Percentiles rank a stretch among this genome's conserved stretches.
phyloP scores from a whole-genome alignment of 2,797 vertebrate species.

The Mus minutoides region DNA sequence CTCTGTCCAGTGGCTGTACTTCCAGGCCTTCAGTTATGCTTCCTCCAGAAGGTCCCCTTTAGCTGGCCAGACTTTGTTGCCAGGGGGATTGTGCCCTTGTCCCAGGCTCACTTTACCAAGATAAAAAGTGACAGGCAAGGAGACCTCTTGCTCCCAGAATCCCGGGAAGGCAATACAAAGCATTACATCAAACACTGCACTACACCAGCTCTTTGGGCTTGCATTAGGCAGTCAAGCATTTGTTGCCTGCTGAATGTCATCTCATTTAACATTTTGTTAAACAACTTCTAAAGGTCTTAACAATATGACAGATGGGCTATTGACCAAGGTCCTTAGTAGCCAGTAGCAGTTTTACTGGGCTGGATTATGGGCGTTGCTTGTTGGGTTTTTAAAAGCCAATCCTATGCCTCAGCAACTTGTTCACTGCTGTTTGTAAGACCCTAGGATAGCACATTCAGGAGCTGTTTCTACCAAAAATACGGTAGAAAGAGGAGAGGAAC shows the following conservation, averaged over 20 bases:
- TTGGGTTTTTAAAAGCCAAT: constrained; percentile 85
- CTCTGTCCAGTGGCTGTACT: constrained; percentile 58
- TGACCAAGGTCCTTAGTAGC: constrained; percentile 85
- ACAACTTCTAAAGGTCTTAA: constrained; percentile 89
- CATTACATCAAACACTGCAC: constrained; percentile 84
- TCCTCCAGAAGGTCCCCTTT: constrained; percentile 58
- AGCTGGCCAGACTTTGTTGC: constrained; percentile 57
- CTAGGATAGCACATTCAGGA: constrained; percentile 68
- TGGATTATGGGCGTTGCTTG: constrained; percentile 87
- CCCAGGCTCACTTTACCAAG: constrained; percentile 79
- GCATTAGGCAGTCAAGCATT: constrained; percentile 87
- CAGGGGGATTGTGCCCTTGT: constrained; percentile 74
- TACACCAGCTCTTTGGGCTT: constrained; percentile 83
- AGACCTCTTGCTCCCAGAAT: constrained; percentile 77
- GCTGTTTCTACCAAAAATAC: constrained; percentile 75
- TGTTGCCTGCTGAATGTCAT: constrained; percentile 87
- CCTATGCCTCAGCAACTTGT: constrained; percentile 44
- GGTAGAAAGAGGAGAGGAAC: constrained; percentile 45
- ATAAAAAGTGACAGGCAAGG: constrained; percentile 83
- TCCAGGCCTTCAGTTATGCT: constrained; percentile 58
- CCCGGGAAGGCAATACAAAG: constrained; percentile 80
- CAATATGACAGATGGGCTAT: constrained; percentile 87
- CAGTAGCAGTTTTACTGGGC: constrained; percentile 83
- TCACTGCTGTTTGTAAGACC: constrained; percentile 72
- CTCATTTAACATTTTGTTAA: constrained; percentile 90